Evolutionary conservation across 2,888 invertebrate genomes (phyloP).

Genomic region (Caenorhabditis afra): DNA sequence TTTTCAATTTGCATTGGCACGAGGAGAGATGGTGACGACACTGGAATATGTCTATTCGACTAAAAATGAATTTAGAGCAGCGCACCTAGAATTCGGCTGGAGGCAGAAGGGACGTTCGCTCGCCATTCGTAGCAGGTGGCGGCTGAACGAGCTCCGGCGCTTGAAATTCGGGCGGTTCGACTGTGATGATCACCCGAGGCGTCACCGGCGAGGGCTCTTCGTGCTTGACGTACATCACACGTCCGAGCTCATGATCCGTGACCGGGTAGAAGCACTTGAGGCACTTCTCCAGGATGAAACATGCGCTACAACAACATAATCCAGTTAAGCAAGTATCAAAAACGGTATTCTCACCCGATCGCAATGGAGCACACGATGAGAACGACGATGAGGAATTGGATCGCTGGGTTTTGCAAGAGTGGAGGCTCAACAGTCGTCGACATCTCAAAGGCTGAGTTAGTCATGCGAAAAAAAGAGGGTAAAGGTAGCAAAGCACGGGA

Average conservation of each 20-base stretch:
- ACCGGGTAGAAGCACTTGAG: constrained; percentile 8
- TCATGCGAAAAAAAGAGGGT: background rate
- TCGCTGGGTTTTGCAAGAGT: constrained; percentile 5
- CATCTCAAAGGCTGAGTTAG: background rate
- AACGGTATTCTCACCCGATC: background rate
- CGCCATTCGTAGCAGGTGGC: no score
- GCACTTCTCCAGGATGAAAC: constrained; percentile 10
- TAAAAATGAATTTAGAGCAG: no score
- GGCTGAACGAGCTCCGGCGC: no score
- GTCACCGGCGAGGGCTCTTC: background rate
- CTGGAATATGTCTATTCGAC: no score
- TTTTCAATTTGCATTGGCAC: no score
- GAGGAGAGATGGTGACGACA: no score
- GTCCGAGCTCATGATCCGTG: constrained; percentile 6
- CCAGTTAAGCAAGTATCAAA: background rate
- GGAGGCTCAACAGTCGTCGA: constrained; percentile 1
- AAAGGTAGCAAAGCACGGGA: constrained; percentile 7
- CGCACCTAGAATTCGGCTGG: no score
- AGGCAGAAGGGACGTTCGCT: no score
- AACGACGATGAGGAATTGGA: constrained; percentile 27
- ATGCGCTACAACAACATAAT: constrained; percentile 1
- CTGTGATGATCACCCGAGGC: background rate
- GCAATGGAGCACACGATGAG: constrained; percentile 10
- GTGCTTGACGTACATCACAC: constrained; percentile 14
- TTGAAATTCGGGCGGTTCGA: background rate